phyloP scores from a whole-genome alignment of 2,888 invertebrate genomes.

The Stramonita haemastoma region DNA sequence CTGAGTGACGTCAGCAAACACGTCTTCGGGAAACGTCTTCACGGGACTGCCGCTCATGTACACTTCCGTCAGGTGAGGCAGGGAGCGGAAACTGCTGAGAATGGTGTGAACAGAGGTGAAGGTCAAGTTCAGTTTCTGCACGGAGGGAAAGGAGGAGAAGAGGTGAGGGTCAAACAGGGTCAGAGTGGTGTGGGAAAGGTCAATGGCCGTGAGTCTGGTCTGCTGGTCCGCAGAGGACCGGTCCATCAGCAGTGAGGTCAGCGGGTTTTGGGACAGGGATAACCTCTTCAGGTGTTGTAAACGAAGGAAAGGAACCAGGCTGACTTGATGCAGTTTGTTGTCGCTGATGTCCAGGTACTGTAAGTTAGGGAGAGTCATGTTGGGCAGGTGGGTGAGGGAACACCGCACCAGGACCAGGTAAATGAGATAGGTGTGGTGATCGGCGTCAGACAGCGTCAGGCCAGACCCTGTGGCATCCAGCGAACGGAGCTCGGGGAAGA shows the following conservation, averaged over 20 bases:
- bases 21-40: not conserved
- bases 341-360: not conserved
- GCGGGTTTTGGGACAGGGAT: not conserved
- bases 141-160: not conserved
- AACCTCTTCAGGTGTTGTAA: not conserved
- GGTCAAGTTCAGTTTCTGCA: not conserved
- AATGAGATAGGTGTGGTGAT: not conserved
- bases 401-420: not conserved
- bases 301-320: not conserved
- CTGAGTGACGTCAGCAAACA: not conserved
- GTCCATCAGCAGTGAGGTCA: not conserved
- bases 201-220: not conserved
- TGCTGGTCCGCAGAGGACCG: not conserved
- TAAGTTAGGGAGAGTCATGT: not conserved
- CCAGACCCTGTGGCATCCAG: conserved; percentile 1
- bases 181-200: not conserved
- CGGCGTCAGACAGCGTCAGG: not conserved
- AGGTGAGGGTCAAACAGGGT: not conserved
- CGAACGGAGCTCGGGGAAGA: not conserved
- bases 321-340: not conserved
- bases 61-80: not conserved
- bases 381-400: not conserved
- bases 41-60: not conserved
- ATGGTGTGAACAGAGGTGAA: not conserved
- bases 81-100: not conserved